Evolutionary conservation across 2,888 invertebrate genomes (phyloP), one percentile per base, ranked within the genome.

Genomic region (Hirudinaria manillensis): DNA sequence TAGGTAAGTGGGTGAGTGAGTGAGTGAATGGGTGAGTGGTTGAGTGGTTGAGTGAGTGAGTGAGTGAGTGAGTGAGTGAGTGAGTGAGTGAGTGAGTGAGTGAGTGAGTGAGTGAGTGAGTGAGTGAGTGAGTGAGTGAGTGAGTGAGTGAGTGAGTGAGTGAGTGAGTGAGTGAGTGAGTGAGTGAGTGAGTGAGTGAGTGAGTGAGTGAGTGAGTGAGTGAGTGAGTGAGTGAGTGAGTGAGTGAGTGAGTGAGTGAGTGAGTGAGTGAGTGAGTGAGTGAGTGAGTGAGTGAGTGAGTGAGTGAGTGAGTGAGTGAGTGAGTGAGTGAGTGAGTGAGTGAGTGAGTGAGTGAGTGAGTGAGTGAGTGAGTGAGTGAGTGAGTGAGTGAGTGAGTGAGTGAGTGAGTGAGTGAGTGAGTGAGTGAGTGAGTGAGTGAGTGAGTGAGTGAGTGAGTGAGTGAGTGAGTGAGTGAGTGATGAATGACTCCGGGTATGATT

Each of bases 231-330:
- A 72, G 72, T 72, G 72, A 72, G 72, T 72, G 72, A 72, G 72
- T 72, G 72, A 72, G 72, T 72, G 72, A 72, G 72, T 55, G 72
- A 72, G 70, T 70, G 61, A 70, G 75, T 70, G 55, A 51, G 70
- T 53, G 7, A 38, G 45, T 27, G 67, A 67, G 74, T 27, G 67
- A 51, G 74, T 3, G 61, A 56, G 53, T 51, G 75, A 70, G 70
- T 51, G 70, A 70, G 66, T 16, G 66, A 29, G 67, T 7, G 75
- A 75, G 65, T 38, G 72, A 61, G 75, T 65, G 75, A 72, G 72
- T 70, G 66, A 72, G 75, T 65, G 72, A 72, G 72, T 65, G 75
- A 72, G 75, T 65, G 75, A 72, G 66, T 72, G 75, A 72, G 72
- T 72, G 65, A 72, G 75, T 72, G 75, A 72, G 72, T 72, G 75